Evolutionary conservation across 1,140 invertebrate species (phyloP).

Genomic region (Sarcophaga bullata): DNA sequence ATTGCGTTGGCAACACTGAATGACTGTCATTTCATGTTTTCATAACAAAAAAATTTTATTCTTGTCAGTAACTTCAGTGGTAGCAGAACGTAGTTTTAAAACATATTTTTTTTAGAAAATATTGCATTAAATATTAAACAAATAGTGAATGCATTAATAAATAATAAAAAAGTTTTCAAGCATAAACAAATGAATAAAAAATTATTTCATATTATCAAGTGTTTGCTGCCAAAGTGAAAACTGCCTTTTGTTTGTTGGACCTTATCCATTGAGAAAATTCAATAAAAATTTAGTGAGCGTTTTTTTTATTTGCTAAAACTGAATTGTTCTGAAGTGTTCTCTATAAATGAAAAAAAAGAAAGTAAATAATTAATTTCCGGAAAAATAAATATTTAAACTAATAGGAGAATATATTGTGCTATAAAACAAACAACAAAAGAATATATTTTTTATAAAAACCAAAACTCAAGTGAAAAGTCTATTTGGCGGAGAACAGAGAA

Average conservation of each 20-base stretch:
- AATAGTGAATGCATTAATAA: not conserved
- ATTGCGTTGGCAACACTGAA: too few species aligned
- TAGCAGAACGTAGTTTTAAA: not conserved
- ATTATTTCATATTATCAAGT: not conserved
- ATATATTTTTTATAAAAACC: conserved; percentile 4
- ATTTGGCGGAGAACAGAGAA: not conserved
- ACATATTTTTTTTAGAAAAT: not conserved
- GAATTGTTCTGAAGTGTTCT: not conserved
- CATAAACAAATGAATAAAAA: too few species aligned
- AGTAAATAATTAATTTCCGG: not conserved
- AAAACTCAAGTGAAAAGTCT: not conserved
- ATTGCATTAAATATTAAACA: conserved; percentile 2
- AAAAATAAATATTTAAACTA: conserved; percentile 1
- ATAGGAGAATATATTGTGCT: not conserved
- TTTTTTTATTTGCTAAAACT: not conserved
- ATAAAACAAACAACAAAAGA: not conserved
- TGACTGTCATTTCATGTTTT: not conserved
- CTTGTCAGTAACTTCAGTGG: conserved; percentile 7
- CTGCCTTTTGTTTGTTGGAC: not conserved
- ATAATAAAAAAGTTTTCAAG: too few species aligned
- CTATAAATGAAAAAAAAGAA: not conserved
- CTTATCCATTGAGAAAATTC: conserved; percentile 9
- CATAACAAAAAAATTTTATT: conserved; percentile 10
- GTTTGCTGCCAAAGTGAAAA: not conserved
- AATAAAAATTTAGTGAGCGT: not conserved